Evolutionary conservation across 2,888 invertebrate species (phyloP), one percentile per base, ranked within the genome.

Genomic region (Marasmarcha lunaedactyla): DNA sequence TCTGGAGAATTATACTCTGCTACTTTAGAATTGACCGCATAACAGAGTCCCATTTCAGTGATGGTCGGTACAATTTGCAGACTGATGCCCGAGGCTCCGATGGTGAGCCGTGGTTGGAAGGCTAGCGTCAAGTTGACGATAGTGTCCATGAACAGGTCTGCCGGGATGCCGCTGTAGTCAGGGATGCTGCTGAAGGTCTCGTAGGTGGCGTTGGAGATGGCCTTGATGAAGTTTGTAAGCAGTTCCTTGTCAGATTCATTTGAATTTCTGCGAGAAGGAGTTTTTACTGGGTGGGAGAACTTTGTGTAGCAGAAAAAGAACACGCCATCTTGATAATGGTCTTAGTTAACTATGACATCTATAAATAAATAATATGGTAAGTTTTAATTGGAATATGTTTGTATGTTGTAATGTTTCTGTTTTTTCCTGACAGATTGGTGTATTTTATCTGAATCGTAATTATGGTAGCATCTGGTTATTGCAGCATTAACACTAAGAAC

Each of bases 1-100:
- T 59, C 52, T 1, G 85, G 85, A 7, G 86, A 85, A 57, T 84
- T 87, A 54, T 87, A 88, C 7, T 85, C 60, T 1, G 90, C 88
- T 20, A 88, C 78, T 50, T 86, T 73, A 0, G 90, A 89, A 57
- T 90, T 90, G 37, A 89, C 87, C 14, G 89, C 77, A 58, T 89
- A 89, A 49, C 91, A 91, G 41, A 89, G 62, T 1, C 91, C 91
- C 78, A 89, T 85, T 60, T 91, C 91, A 0, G 90, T 89, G 7
- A 89, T 63, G 1, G 87, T 88, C 7, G 86, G 85, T 33, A 86
- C 73, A n/a, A 90, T 68, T 33, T 66, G 64, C 50, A 87, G 63
- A 42, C 61, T 60, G 36, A 85, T 69, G 1, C 85, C 84, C 1
- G 85, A 64, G 25, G 87, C 86, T 35, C 87, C 87, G 45, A 86